Evolutionary conservation across 2,888 invertebrate species (phyloP), one percentile per base, ranked within the genome.

Genomic region (Tetranychus truncatus): DNA sequence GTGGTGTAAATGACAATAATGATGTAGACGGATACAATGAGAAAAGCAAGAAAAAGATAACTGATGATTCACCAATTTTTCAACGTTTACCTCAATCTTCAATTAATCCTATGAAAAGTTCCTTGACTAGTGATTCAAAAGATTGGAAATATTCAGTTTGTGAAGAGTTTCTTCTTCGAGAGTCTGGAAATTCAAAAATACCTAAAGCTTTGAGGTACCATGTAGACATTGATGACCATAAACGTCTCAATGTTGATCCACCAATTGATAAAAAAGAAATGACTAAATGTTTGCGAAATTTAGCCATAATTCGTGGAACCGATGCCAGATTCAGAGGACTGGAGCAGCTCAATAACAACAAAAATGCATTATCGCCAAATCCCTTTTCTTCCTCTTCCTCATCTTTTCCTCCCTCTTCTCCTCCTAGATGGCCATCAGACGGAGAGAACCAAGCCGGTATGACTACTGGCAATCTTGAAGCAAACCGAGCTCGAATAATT

Each of bases 201-300:
- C 34, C 69, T 21, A 20, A 69, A 69, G 20, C 69, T 69, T 24
- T 69, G 6, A 20, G 69, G 20, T 69, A 69, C 1, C 69, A 69
- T 69, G 69, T 69, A 20, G 69, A 69, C 21, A 69, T 69, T 69
- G 69, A 69, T 69, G 69, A 69, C 20, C 69, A 69, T 69, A 69
- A 69, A 20, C 20, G 34, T 11, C 34, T 69, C 20, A 24, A 69
- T 69, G 69, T 69, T 20, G 34, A 24, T 69, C 69, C 69, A 21
- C 8, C 34, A 11, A n/a, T 69, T 4, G 34, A 24, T 69, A 69
- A 69, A 9, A 69, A 69, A 24, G 69, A 69, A 11, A 20, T 24
- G 20, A 7, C 11, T 11, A 69, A 24, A 24, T 69, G 69, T 24
- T 24, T 69, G 11, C 20, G 20, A 24, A 24, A 24, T 11, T 24